Conservation (phyloP, 2,113 vertebrate genomes). For the Prietella phreatophila region DNA sequence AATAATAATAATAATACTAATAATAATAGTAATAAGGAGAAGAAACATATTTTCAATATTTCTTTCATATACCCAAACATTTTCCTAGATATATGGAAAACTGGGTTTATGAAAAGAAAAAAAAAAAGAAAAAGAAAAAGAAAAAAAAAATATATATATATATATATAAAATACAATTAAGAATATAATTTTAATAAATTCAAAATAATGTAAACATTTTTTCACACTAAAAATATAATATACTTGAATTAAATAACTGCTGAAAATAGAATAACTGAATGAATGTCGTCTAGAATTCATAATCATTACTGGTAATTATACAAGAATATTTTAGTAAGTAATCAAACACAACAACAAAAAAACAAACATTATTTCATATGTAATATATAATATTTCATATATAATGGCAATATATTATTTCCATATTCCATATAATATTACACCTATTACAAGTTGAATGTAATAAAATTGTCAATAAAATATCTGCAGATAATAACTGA, state of each 20-base stretch:
- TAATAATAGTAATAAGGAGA: neutral
- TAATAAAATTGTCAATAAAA: neutral
- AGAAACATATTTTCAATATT: neutral
- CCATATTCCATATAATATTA: constrained; percentile 10
- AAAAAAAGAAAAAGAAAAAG: too few relatives aligned
- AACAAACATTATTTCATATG: neutral
- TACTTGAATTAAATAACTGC: neutral
- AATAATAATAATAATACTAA: neutral
- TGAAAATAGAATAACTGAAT: neutral
- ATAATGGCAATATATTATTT: neutral
- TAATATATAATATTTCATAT: neutral
- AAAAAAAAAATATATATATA: too few relatives aligned
- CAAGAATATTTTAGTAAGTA: too few relatives aligned
- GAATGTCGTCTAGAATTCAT: neutral
- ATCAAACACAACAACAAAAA: neutral
- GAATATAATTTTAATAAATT: neutral
- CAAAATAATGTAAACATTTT: neutral
- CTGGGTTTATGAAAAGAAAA: too few relatives aligned
- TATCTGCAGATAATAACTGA: neutral
- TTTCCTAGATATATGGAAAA: neutral
- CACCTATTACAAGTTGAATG: neutral
- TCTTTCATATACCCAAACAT: neutral
- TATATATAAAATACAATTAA: neutral
- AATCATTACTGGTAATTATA: neutral
- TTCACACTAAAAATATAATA: neutral